Evolutionary conservation across 1,140 invertebrate species (phyloP).

Genomic region (Vanessa atalanta): DNA sequence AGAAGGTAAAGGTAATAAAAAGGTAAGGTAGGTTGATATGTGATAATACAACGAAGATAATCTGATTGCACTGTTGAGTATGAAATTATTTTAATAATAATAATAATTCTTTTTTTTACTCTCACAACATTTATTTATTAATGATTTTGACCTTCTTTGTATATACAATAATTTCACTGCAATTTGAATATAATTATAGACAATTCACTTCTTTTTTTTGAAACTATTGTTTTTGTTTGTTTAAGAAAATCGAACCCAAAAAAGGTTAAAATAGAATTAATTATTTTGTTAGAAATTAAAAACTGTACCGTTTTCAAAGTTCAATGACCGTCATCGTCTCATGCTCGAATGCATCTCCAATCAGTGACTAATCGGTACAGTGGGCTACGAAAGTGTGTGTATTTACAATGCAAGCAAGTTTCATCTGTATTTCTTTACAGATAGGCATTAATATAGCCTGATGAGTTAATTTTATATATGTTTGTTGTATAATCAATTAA

Average conservation of each 20-base stretch:
- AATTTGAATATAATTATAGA: no score
- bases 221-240: no score
- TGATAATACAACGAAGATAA: no score
- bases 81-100: no score
- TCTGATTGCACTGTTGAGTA: no score
- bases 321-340: slow-evolving; percentile 31
- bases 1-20: no score
- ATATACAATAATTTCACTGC: no score
- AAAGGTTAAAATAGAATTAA: background rate
- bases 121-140: no score
- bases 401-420: background rate
- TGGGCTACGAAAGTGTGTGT: slow-evolving; percentile 10
- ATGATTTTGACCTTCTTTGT: no score
- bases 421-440: background rate
- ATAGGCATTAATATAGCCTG: background rate
- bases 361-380: slow-evolving; percentile 35
- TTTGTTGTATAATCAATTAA: background rate
- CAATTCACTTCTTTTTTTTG: no score
- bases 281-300: slow-evolving; percentile 28
- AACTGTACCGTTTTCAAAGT: slow-evolving; percentile 23
- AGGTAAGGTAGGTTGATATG: no score
- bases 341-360: slow-evolving; percentile 38
- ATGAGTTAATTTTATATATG: background rate
- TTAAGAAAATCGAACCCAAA: background rate
- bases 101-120: no score